Percentiles rank a stretch among this genome's conserved stretches.
Evolutionary conservation across 2,797 vertebrate genomes (phyloP).

Genomic region (Cossypha dichroa): DNA sequence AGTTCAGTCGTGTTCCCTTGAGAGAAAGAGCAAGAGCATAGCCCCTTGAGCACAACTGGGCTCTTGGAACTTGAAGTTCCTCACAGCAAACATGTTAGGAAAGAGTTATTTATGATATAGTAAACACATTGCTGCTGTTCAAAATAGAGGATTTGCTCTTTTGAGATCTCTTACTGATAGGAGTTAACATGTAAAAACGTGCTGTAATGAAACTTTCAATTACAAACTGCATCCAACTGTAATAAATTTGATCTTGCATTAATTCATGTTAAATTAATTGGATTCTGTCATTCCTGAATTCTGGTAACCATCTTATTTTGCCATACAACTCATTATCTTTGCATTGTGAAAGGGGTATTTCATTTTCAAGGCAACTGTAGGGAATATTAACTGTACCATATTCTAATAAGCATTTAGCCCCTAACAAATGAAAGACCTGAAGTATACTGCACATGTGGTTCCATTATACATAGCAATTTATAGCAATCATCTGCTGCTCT

Average conservation of each 20-base stretch:
- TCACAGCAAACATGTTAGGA: background rate
- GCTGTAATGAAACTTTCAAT: slow-evolving; percentile 25
- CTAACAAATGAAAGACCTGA: slow-evolving; percentile 3
- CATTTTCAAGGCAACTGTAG: background rate
- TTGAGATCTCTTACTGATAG: slow-evolving; percentile 13
- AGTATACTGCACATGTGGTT: background rate
- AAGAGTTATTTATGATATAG: background rate
- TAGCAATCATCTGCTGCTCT: background rate
- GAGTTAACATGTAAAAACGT: slow-evolving; percentile 42
- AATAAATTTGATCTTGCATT: slow-evolving; percentile 24
- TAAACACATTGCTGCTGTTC: background rate
- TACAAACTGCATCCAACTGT: slow-evolving; percentile 21
- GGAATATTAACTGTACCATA: background rate
- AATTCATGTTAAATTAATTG: slow-evolving; percentile 39
- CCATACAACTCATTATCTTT: background rate
- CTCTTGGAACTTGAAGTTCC: background rate
- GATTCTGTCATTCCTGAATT: slow-evolving; percentile 22
- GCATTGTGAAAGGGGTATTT: background rate
- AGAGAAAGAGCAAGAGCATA: background rate
- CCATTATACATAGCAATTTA: background rate
- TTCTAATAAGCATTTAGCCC: background rate
- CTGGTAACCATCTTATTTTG: slow-evolving; percentile 9
- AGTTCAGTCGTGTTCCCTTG: background rate
- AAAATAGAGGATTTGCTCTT: slow-evolving; percentile 33
- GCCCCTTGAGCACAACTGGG: background rate